Conservation (phyloP, 2,888 invertebrate genomes). For the Philaethria dido region DNA sequence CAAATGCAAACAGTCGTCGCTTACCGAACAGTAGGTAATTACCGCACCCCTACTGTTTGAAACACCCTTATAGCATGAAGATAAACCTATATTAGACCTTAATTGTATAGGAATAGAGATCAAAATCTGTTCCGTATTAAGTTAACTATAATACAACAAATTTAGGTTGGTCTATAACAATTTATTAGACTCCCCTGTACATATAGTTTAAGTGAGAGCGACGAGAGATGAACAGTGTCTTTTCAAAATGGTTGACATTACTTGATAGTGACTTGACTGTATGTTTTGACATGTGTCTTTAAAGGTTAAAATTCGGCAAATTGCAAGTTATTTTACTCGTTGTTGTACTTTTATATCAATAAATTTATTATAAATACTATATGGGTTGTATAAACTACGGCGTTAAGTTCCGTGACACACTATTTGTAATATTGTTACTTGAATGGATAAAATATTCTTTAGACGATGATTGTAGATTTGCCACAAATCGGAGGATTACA, state of each 20-base stretch:
- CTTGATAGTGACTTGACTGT: conserved; percentile 56
- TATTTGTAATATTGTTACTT: too few species aligned
- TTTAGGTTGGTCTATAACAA: conserved; percentile 54
- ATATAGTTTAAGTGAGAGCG: conserved; percentile 40
- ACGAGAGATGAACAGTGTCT: conserved; percentile 49
- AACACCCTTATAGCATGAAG: conserved; percentile 53
- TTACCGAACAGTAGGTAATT: conserved; percentile 70
- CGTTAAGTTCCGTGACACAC: too few species aligned
- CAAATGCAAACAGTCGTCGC: conserved; percentile 67
- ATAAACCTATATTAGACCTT: conserved; percentile 45
- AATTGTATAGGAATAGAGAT: conserved; percentile 36
- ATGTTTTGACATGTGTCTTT: conserved; percentile 64
- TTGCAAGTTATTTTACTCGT: background rate
- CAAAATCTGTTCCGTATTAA: conserved; percentile 31
- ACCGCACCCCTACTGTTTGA: conserved; percentile 61
- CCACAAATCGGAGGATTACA: too few species aligned
- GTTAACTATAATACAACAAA: conserved; percentile 49
- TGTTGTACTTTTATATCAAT: too few species aligned
- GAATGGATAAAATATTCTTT: too few species aligned
- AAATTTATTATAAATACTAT: too few species aligned
- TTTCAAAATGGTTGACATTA: conserved; percentile 48
- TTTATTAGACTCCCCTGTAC: conserved; percentile 46
- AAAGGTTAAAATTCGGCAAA: conserved; percentile 55
- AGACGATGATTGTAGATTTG: too few species aligned
- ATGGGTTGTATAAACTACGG: too few species aligned